Evolutionary conservation across 2,888 invertebrate genomes (phyloP), one percentile per base, ranked within the genome.

Genomic region (Cephus pygmeus): DNA sequence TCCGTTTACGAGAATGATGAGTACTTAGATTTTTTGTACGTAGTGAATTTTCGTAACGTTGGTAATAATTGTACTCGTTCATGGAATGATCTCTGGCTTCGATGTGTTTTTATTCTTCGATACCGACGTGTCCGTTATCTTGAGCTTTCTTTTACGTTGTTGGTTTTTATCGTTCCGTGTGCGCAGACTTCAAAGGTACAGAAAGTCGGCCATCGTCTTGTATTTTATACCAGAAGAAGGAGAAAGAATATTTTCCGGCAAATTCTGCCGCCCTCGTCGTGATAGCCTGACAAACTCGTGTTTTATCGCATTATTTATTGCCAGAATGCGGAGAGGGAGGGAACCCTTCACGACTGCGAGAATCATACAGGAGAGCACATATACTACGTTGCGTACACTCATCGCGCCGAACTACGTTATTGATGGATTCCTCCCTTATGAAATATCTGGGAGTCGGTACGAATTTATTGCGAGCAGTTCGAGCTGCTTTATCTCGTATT

Each of bases 281-380:
- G 90, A 89, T 89, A 86, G 88, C 87, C 88, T 85, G 89, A 88
- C 90, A 90, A 90, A 90, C 90, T 91, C 90, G 89, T 90, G 91
- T 91, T 91, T 91, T 91, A 91, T 91, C 91, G 90, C 87, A 91
- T 91, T 91, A 91, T 91, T 91, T 91, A 91, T 91, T 90, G 89
- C 89, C 82, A 83, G 83, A 75, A 56, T 73, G 34, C 81, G 82
- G 83, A 81, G 83, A 85, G 86, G 87, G 85, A 87, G 82, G 87
- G 82, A 69, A 73, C 34, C 77, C 68, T n/a, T 68, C 31, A 73
- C n/a, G 79, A 81, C 82, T 34, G 77, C 80, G 83, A 84, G 83
- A 84, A 85, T 85, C 85, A 82, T 84, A 78, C 73, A 76, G 75
- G 73, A 77, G 77, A 68, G 78, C 80, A 79, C 76, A 69, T 75